A percentile compares a stretch with the other conserved stretches of the same genome.
These are phyloP conservation scores for Leptestheria dahalacensis DNA, from an alignment of 1,140 invertebrate genomes.

Conservation along the genomic window DNA sequence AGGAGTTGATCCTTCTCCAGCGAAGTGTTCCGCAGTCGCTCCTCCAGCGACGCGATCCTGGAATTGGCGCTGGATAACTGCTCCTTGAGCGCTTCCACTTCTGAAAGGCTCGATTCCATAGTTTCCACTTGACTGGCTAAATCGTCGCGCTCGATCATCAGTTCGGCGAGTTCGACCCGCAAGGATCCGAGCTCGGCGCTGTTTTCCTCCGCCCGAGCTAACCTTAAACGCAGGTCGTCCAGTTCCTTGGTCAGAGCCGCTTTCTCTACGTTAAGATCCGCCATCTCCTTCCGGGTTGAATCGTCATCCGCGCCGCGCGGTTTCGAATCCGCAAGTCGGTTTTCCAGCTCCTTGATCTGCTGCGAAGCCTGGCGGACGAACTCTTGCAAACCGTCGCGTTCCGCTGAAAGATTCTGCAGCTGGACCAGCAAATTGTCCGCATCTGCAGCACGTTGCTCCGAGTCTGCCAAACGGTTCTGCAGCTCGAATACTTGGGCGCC, in stretches of 20 bases:
- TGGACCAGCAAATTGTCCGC: neutral
- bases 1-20: neutral
- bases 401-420: neutral
- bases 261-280: neutral
- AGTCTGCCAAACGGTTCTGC: too few species aligned
- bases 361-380: neutral
- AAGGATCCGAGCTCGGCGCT: neutral
- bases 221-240: neutral
- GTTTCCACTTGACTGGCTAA: neutral
- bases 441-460: neutral
- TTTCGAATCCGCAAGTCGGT: neutral
- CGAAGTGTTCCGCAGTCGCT: neutral
- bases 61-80: neutral
- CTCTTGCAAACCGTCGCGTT: neutral
- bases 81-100: neutral
- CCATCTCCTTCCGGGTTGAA: neutral
- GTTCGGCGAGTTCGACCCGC: neutral
- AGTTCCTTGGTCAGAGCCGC: neutral
- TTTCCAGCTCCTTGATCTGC: neutral
- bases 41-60: neutral
- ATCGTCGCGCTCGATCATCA: slow-evolving; percentile 7
- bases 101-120: neutral
- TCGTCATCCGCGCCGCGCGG: neutral
- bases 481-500: too few species aligned
- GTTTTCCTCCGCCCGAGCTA: neutral